phyloP scores from a whole-genome alignment of 2,113 vertebrate species.

The Aptenodytes forsteri region DNA sequence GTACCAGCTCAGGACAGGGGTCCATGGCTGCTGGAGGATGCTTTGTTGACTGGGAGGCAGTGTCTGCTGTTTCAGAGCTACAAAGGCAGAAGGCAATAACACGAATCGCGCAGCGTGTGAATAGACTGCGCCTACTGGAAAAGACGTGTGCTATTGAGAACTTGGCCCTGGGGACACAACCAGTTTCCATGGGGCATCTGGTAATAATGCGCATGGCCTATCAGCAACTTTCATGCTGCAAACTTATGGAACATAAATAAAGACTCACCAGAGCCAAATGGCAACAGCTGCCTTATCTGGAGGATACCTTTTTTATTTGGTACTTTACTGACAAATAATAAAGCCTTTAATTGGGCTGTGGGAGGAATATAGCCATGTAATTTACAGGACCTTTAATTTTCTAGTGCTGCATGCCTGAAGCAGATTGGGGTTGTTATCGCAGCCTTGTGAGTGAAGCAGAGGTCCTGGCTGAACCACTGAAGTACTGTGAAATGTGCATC shows the following conservation, averaged over 20 bases:
- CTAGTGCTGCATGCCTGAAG: constrained; percentile 56
- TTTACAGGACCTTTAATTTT: constrained; percentile 75
- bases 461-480: constrained; percentile 15
- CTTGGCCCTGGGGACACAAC: neutral
- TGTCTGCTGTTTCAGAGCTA: neutral
- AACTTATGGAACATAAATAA: constrained; percentile 34
- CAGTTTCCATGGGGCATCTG: constrained; percentile 10
- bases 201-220: constrained; percentile 25
- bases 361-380: constrained; percentile 57
- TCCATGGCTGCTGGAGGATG: neutral
- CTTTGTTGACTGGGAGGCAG: neutral
- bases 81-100: neutral
- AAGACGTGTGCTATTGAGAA: neutral
- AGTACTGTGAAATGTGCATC: constrained; percentile 17
- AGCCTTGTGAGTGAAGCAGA: constrained; percentile 15
- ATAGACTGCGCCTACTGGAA: neutral
- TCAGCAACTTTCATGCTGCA: constrained; percentile 45
- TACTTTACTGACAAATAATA: constrained; percentile 76
- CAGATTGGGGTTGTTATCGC: constrained; percentile 55
- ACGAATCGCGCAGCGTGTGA: fast-evolving
- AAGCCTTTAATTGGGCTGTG: constrained; percentile 70
- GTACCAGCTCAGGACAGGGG: neutral
- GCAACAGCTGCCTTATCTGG: constrained; percentile 64
- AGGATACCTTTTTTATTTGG: constrained; percentile 58
- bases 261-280: constrained; percentile 32